Conservation (phyloP, 1,140 invertebrate species). For the Anoplolepis gracilipes region DNA sequence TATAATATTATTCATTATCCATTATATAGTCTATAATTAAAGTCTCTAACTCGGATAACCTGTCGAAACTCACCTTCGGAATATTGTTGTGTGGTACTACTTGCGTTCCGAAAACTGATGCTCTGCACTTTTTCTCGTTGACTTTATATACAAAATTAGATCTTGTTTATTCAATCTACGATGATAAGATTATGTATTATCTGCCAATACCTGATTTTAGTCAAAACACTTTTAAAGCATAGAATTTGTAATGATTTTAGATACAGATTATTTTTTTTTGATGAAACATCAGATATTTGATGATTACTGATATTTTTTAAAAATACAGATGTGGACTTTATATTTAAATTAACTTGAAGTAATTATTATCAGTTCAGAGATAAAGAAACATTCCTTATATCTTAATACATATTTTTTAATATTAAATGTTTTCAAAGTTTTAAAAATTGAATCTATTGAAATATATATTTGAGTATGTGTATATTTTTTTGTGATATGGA, state of each 20-base stretch:
- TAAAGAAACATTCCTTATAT: background rate
- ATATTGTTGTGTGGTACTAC: slow-evolving; percentile 1
- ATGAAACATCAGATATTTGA: background rate
- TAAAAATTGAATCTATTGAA: background rate
- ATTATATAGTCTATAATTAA: background rate
- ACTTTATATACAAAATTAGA: slow-evolving; percentile 48
- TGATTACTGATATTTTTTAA: no score
- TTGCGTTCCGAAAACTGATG: slow-evolving; percentile 30
- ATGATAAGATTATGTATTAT: slow-evolving; percentile 57
- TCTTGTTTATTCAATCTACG: slow-evolving; percentile 33
- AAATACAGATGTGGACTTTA: no score
- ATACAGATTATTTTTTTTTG: background rate
- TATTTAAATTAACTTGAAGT: background rate
- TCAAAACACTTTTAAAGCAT: slow-evolving; percentile 5
- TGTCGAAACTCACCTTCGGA: slow-evolving; percentile 23
- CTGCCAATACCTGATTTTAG: background rate
- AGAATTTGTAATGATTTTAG: slow-evolving; percentile 9
- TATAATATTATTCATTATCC: background rate
- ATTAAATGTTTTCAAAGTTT: background rate
- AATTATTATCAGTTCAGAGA: background rate
- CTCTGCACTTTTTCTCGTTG: background rate
- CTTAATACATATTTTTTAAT: background rate
- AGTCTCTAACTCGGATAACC: background rate
- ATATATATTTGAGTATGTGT: background rate
- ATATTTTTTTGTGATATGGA: background rate